Evolutionary conservation across 2,797 vertebrate species (phyloP).

Genomic region (Peromyscus aztecus): DNA sequence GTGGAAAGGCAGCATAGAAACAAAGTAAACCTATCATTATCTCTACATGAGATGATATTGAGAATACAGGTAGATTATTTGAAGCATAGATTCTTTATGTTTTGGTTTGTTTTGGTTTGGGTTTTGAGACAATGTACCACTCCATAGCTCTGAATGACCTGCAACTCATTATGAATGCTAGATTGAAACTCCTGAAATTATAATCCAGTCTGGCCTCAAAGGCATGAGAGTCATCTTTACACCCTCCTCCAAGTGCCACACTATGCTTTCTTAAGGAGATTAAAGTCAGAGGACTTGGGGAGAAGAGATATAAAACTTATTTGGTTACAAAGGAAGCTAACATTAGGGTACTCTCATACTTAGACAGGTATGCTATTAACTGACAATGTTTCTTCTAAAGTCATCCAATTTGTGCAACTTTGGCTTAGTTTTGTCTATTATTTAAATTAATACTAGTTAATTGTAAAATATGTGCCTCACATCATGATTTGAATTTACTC

Average conservation of each 20-base stretch:
- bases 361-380: not conserved
- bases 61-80: not conserved
- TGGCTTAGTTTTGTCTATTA: conserved; percentile 28
- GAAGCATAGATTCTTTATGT: not conserved
- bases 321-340: not conserved
- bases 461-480: not conserved
- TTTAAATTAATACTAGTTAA: conserved; percentile 41
- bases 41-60: not conserved
- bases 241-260: not conserved
- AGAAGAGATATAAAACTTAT: not conserved
- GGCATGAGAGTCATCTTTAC: not conserved
- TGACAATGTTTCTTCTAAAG: not conserved
- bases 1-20: conserved; percentile 11
- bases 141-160: too few relatives aligned
- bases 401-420: not conserved
- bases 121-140: not conserved
- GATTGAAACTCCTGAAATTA: not conserved
- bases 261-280: not conserved
- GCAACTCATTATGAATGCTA: not conserved
- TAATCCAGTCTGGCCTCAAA: not conserved
- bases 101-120: not conserved
- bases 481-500: conserved; percentile 15
- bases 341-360: not conserved
- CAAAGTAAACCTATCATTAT: not conserved
- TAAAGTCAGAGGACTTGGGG: not conserved